phyloP scores from a whole-genome alignment of 2,888 invertebrate species.

The Neoitamus cyanurus region DNA sequence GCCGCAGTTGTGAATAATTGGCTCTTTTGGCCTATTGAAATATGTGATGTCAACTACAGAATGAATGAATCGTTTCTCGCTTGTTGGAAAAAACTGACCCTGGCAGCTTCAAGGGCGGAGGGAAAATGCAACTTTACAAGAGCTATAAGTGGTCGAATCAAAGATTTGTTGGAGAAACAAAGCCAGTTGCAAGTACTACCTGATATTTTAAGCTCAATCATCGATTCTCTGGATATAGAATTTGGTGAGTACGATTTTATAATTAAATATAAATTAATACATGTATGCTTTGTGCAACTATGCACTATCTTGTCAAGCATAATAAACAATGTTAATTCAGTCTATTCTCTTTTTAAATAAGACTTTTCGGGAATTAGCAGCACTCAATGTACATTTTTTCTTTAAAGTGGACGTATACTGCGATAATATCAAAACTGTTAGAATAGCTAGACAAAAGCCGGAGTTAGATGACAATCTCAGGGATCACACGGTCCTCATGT shows the following conservation, averaged over 20 bases:
- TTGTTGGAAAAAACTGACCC: conserved; percentile 59
- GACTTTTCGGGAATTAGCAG: neutral
- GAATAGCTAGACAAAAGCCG: neutral
- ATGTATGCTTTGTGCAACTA: no score
- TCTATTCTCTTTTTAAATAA: neutral
- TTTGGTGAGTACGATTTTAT: conserved; percentile 46
- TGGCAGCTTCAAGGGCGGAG: conserved; percentile 57
- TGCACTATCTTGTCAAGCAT: no score
- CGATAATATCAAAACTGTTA: neutral
- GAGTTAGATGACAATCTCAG: neutral
- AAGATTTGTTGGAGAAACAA: neutral
- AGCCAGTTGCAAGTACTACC: neutral
- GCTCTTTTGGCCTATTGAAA: conserved; percentile 62
- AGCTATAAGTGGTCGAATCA: conserved; percentile 25
- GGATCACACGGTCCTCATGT: neutral
- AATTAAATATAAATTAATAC: no score
- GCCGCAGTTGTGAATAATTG: conserved; percentile 58
- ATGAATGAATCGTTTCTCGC: conserved; percentile 57
- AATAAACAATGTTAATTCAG: neutral
- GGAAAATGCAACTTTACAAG: conserved; percentile 56
- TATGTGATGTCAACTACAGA: conserved; percentile 45
- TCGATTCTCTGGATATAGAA: conserved; percentile 19
- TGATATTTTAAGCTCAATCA: conserved; percentile 34
- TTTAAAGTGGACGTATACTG: conserved; percentile 33
- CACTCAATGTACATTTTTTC: neutral